Evolutionary conservation across 2,113 vertebrate species (phyloP).

Genomic region (Tretioscincus oriximinensis): DNA sequence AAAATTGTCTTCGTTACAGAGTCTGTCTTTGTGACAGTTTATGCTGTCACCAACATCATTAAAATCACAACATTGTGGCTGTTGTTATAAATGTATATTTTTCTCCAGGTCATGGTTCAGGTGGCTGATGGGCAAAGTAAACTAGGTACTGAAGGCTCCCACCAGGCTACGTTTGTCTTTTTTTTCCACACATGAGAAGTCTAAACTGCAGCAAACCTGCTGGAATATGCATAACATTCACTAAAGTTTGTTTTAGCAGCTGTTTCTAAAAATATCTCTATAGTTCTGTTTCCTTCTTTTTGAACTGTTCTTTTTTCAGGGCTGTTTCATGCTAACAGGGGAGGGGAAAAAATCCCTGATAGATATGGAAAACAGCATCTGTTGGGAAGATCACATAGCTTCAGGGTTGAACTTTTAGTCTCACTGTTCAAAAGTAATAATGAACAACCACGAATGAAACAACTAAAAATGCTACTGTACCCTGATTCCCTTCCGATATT

Average conservation of each 20-base stretch:
- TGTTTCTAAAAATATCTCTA: conserved; percentile 69
- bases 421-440: conserved; percentile 26
- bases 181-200: conserved; percentile 8
- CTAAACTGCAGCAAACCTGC: conserved; percentile 26
- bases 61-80: not conserved
- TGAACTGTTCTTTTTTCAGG: conserved; percentile 42
- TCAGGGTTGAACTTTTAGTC: conserved; percentile 47
- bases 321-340: conserved; percentile 27
- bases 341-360: not conserved
- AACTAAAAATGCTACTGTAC: conserved; percentile 41
- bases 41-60: not conserved
- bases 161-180: not conserved
- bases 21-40: not conserved
- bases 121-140: conserved; percentile 20
- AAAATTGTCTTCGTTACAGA: no score
- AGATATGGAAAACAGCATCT: conserved; percentile 62
- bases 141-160: not conserved
- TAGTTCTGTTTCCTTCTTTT: conserved; percentile 44
- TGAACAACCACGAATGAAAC: conserved; percentile 46
- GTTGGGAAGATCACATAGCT: conserved; percentile 57
- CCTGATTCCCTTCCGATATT: conserved; percentile 23
- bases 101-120: conserved; percentile 30
- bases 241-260: conserved; percentile 68
- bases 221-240: conserved; percentile 61
- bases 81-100: not conserved